phyloP scores from a whole-genome alignment of 2,797 vertebrate genomes.

The Liasis olivaceus region DNA sequence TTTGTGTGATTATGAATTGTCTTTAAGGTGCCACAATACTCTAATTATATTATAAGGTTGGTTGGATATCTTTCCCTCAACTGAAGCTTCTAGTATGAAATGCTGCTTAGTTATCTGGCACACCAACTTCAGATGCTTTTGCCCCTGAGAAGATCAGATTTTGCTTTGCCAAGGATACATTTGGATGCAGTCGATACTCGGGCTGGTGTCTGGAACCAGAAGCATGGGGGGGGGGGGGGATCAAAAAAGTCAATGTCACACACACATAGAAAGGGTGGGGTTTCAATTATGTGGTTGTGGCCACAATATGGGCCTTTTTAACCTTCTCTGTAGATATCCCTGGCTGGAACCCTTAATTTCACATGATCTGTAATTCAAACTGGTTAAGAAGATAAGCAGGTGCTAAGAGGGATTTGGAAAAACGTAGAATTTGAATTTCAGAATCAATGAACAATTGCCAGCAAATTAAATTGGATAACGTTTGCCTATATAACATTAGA shows the following conservation, averaged over 20 bases:
- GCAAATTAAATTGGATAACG: neutral
- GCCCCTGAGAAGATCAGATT: neutral
- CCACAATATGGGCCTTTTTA: neutral
- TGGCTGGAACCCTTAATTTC: neutral
- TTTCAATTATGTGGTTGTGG: neutral
- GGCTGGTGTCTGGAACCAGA: too few relatives aligned
- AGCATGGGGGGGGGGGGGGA: neutral
- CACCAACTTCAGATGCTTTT: neutral
- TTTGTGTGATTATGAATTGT: too few relatives aligned
- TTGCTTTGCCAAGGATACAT: neutral
- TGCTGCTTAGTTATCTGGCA: neutral
- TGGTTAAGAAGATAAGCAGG: neutral
- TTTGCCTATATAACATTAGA: neutral
- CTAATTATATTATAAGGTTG: too few relatives aligned
- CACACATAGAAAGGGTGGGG: neutral
- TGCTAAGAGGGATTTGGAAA: neutral
- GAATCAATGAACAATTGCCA: neutral
- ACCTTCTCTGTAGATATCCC: neutral
- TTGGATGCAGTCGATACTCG: neutral
- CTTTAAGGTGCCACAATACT: too few relatives aligned
- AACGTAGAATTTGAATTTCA: neutral
- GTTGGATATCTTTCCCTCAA: neutral
- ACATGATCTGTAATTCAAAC: neutral
- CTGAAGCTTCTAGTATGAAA: neutral
- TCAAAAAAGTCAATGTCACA: neutral